Evolutionary conservation across 2,113 vertebrate genomes (phyloP), one percentile per base, ranked within the genome.

Genomic region (Bubalus kerabau): DNA sequence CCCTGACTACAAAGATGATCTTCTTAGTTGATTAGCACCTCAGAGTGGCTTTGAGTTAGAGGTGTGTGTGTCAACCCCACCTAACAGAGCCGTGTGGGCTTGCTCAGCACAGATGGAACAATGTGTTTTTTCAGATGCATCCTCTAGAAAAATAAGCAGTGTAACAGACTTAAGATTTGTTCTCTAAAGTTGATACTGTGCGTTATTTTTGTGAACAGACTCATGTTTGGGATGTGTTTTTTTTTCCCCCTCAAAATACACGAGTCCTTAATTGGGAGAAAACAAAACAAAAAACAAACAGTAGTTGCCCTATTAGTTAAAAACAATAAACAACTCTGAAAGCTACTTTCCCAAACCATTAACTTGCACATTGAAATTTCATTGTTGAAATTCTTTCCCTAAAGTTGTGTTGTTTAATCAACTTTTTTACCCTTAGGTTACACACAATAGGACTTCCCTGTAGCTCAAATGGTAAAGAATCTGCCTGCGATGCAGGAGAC

Each of bases 161-260:
- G 40, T 43, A 26, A 76, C 0, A 0, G 12, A 76, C 23, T 76
- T 26, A 76, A 43, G 40, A 26, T 76, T 76, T 76, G 23, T 24
- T 74, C 26, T 26, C 71, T 43, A 96, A 97, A 97, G 93, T 98
- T 97, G 96, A 97, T 96, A 98, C 96, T 97, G 96, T 94, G 98
- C 93, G 56, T 96, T 97, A 95, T 97, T 98, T 98, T 97, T 97
- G 96, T 97, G 96, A 97, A 97, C 96, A 97, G 95, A 97, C 91
- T 98, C 97, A 96, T 97, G 97, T 97, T 96, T 95, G 92, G 89
- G 93, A 95, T 89, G 52, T 97, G 93, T 97, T 93, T 97, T 97
- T 86, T 24, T 57, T 24, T 19, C 0, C 5, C 17, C n/a, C 93
- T 98, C 94, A 97, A 96, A 98, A 98, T 97, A 98, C 97, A 94